These are phyloP conservation scores for Datnioides undecimradiatus DNA, from an alignment of 2,113 vertebrate species.

Conservation along the genomic window DNA sequence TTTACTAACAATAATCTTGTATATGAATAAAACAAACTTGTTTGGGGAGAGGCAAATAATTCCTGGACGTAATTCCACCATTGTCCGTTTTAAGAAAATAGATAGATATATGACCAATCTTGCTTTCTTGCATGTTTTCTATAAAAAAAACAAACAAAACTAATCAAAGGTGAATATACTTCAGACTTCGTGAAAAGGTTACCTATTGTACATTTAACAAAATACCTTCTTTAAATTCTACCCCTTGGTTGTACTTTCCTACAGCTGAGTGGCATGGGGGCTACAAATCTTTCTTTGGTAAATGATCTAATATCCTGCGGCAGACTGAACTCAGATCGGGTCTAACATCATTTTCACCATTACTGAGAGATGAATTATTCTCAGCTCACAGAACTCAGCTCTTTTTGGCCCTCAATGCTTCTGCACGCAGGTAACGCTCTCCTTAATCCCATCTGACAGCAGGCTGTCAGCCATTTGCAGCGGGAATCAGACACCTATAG, in stretches of 20 bases:
- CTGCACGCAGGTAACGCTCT: constrained; percentile 49
- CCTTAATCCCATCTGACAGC: constrained; percentile 68
- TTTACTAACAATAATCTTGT: not conserved
- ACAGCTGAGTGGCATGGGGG: not conserved
- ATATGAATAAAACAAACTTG: not conserved
- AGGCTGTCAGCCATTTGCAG: constrained; percentile 69
- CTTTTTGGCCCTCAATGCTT: constrained; percentile 24
- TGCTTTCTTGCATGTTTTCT: not conserved
- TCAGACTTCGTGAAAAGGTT: not conserved
- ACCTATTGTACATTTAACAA: constrained; percentile 1
- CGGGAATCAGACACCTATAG: constrained; percentile 44
- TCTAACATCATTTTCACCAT: constrained; percentile 54
- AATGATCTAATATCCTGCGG: constrained; percentile 55
- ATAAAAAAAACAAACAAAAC: too few species aligned
- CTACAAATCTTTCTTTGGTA: constrained; percentile 45
- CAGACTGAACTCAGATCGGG: constrained; percentile 48
- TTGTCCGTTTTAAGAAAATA: not conserved
- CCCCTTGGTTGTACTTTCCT: constrained; percentile 9
- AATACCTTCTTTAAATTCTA: constrained; percentile 16
- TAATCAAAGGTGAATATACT: not conserved
- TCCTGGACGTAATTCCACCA: not conserved
- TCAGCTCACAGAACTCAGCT: constrained; percentile 29
- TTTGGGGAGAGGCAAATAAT: not conserved
- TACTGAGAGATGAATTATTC: constrained; percentile 60
- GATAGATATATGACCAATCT: not conserved